These are phyloP conservation scores for Callocephalon fimbriatum DNA, from an alignment of 2,113 vertebrate species.

Conservation along the genomic window DNA sequence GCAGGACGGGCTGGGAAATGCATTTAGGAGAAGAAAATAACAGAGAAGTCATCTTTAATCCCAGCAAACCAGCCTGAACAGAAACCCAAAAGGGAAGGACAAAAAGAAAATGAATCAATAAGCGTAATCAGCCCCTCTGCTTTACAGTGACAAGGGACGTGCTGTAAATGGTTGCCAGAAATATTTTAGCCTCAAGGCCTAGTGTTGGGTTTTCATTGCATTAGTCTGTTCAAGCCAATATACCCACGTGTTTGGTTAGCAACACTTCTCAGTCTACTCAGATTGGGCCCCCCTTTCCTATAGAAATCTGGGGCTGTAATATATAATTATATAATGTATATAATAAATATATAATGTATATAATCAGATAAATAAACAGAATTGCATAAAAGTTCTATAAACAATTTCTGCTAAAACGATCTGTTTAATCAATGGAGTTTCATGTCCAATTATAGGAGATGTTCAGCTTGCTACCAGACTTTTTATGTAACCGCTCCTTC, in stretches of 20 bases:
- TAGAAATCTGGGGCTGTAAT: not conserved
- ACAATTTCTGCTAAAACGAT: not conserved
- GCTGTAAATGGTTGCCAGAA: not conserved
- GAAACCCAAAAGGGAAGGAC: not conserved
- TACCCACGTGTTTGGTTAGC: not conserved
- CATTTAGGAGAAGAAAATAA: not conserved
- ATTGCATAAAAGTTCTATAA: not conserved
- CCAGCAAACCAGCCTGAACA: not conserved
- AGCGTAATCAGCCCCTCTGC: not conserved
- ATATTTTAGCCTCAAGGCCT: not conserved
- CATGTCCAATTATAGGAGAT: not conserved
- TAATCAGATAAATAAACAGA: not conserved
- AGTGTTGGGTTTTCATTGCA: not conserved
- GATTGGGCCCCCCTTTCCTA: not conserved
- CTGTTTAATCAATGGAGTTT: not conserved
- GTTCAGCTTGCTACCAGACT: not conserved
- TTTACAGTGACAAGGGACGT: not conserved
- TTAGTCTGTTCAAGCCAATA: not conserved
- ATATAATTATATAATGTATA: too few relatives aligned
- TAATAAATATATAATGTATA: not conserved
- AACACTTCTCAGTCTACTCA: not conserved
- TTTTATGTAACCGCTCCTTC: not conserved
- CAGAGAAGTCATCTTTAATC: not conserved
- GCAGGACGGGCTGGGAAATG: not conserved
- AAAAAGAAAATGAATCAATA: not conserved